Evolutionary conservation across 2,113 vertebrate species (phyloP).

Genomic region (Hydropotes inermis): DNA sequence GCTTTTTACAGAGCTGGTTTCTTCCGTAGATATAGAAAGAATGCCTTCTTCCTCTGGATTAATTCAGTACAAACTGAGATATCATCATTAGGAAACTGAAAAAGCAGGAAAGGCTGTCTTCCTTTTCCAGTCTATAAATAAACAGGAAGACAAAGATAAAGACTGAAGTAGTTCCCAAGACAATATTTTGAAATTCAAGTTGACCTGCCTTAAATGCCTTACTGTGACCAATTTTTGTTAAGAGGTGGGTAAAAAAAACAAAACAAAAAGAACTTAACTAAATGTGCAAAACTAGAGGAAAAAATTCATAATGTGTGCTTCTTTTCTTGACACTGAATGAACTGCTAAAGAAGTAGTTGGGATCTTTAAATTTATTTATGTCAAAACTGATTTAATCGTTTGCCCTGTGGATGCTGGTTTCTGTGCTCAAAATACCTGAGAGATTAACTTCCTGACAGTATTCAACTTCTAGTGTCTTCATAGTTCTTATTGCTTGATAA

Average conservation of each 20-base stretch:
- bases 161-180: constrained; percentile 39
- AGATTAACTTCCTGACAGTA: not conserved
- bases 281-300: not conserved
- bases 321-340: not conserved
- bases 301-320: not conserved
- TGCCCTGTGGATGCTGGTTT: not conserved
- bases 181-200: constrained; percentile 48
- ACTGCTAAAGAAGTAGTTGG: not conserved
- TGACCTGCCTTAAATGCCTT: constrained; percentile 25
- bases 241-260: not conserved
- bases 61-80: constrained; percentile 30
- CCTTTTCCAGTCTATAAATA: constrained; percentile 69
- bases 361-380: not conserved
- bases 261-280: not conserved
- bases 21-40: not conserved
- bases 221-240: not conserved
- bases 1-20: not conserved
- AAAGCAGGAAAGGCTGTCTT: constrained; percentile 69
- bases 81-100: constrained; percentile 55
- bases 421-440: not conserved
- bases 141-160: constrained; percentile 70
- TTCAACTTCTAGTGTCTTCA: not conserved
- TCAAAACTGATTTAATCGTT: not conserved
- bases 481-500: not conserved
- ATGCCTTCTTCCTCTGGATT: constrained; percentile 29